A percentile compares a stretch with the other conserved stretches of the same genome.
Conservation (phyloP, 2,888 invertebrate genomes). For the Drosophila percnosoma region DNA sequence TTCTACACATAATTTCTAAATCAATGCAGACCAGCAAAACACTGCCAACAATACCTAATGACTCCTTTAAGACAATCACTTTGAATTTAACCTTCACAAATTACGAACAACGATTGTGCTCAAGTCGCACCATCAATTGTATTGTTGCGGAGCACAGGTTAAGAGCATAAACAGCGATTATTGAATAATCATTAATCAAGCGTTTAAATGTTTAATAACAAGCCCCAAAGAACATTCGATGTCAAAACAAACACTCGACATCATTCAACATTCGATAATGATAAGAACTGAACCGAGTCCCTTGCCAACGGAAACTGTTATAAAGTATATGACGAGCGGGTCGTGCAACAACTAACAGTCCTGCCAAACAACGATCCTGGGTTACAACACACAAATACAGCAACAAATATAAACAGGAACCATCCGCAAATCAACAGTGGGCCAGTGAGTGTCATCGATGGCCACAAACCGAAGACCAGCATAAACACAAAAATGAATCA, state of each 20-base stretch:
- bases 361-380: conserved; percentile 48
- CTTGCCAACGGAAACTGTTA: conserved; percentile 27
- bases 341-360: conserved; percentile 30
- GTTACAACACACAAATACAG: conserved; percentile 23
- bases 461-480: conserved; percentile 53
- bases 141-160: conserved; percentile 16
- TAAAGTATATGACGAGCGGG: conserved; percentile 51
- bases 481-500: conserved; percentile 39
- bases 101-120: conserved; percentile 3
- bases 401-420: conserved; percentile 52
- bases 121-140: conserved; percentile 5
- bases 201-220: conserved; percentile 63
- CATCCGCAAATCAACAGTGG: conserved; percentile 66
- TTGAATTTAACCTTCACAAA: conserved; percentile 2
- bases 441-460: conserved; percentile 60
- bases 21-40: not conserved
- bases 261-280: conserved; percentile 83
- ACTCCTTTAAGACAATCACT: conserved; percentile 21
- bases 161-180: conserved; percentile 29
- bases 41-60: conserved; percentile 3
- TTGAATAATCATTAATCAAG: conserved; percentile 77
- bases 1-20: not conserved
- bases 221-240: conserved; percentile 68
- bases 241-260: conserved; percentile 84
- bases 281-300: conserved; percentile 60